Evolutionary conservation across 2,113 vertebrate species (phyloP).

Genomic region (Gavialis gangeticus): DNA sequence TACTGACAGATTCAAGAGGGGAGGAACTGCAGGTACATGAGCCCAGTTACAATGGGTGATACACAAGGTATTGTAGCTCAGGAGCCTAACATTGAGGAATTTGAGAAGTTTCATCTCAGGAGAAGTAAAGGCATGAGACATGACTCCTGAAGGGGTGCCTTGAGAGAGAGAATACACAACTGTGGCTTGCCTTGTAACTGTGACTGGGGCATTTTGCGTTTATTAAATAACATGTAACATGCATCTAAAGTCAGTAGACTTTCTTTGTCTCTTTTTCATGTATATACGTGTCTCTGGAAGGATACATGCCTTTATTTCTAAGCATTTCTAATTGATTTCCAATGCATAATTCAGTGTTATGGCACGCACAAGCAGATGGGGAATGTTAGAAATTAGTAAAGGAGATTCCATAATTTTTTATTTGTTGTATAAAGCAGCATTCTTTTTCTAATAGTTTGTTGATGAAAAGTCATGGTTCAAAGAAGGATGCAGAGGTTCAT

Average conservation of each 20-base stretch:
- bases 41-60: not conserved
- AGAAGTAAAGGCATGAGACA: not conserved
- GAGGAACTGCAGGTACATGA: not conserved
- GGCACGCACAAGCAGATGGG: not conserved
- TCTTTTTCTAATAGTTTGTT: not conserved
- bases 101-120: not conserved
- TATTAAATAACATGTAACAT: not conserved
- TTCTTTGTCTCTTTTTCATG: not conserved
- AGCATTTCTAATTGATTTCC: slow-evolving; percentile 32
- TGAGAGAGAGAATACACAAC: not conserved
- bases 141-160: not conserved
- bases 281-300: slow-evolving; percentile 4
- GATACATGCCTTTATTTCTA: not conserved
- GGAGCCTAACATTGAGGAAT: not conserved
- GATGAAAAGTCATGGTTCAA: not conserved
- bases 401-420: slow-evolving; percentile 1
- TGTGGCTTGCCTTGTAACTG: not conserved
- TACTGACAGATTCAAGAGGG: not conserved
- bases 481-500: not conserved
- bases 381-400: slow-evolving; percentile 31
- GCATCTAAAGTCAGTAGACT: not conserved
- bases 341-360: not conserved
- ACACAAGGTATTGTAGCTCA: not conserved
- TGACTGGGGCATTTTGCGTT: not conserved
- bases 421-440: not conserved